Conservation (phyloP, 1,140 invertebrate species). For the Drosophila watanabei region DNA sequence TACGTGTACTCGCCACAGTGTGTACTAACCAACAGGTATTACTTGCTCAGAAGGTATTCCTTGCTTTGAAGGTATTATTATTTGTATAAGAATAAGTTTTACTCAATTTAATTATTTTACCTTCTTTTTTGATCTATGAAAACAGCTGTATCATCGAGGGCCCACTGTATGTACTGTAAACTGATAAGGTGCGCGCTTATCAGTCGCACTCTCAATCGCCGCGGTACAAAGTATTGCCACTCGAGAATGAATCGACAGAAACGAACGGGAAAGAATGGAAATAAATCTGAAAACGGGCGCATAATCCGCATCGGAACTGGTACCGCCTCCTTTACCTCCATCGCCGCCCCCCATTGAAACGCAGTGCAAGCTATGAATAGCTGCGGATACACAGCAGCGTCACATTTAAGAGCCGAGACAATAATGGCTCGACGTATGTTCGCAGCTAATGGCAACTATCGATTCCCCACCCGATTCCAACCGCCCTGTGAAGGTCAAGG, state of each 20-base stretch:
- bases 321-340: not conserved
- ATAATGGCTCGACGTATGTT: slow-evolving; percentile 42
- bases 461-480: slow-evolving; percentile 48
- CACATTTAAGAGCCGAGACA: slow-evolving; percentile 34
- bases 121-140: not conserved
- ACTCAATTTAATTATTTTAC: not conserved
- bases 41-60: not conserved
- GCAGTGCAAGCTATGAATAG: slow-evolving; percentile 57
- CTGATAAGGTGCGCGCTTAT: slow-evolving; percentile 58
- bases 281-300: slow-evolving; percentile 7
- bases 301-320: slow-evolving; percentile 33
- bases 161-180: slow-evolving; percentile 30
- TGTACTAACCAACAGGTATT: not conserved
- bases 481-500: slow-evolving; percentile 61
- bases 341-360: not conserved
- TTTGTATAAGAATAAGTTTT: not conserved
- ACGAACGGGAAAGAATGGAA: not conserved
- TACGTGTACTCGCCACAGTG: slow-evolving; percentile 15
- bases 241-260: slow-evolving; percentile 48
- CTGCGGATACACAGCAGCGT: slow-evolving; percentile 27
- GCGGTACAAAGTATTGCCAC: slow-evolving; percentile 50
- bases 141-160: not conserved
- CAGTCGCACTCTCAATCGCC: slow-evolving; percentile 42
- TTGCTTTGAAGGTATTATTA: not conserved
- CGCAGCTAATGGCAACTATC: slow-evolving; percentile 68